Base-by-base conservation (phyloP, 2,113 vertebrate species). In the Ursus arctos region DNA sequence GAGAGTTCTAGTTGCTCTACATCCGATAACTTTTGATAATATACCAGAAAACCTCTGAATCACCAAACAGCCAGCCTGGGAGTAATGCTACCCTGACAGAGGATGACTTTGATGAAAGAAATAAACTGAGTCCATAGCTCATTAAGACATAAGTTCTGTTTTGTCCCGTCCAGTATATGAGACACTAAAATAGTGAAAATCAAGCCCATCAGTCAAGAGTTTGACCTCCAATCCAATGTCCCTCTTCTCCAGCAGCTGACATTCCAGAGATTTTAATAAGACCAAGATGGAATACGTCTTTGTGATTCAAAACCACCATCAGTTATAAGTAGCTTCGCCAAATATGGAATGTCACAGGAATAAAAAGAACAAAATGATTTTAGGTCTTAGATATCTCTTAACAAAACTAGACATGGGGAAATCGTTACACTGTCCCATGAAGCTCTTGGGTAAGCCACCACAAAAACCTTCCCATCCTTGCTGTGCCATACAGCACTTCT, bases 201-300 rank as follows among this genome's bases (percentile, higher is more conserved):
- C 59, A 95, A 88, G 69, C n/a, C 83, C 36, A 63, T 95, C 16
- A 43, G 76, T 36, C 61, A 82, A 92, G 65, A 77, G 40, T 53
- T 59, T 36, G 24, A 77, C 40, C 77, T 84, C 57, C 2, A 71
- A 51, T 77, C 51, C 28, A 88, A 71, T 61, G 40, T 10, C 43
- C 31, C 36, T 95, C 80, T 95, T 65, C 63, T 95, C 85, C 15
- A 96, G 81, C 11, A 95, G 51, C 7, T 95, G 33, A 90, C 93
- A 95, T 65, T 93, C 14, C 53, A 76, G 80, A 59, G 16, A 85
- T 85, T 51, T 89, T 6, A 90, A 63, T 93, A 74, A 96, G 81
- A 67, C 36, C 74, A 96, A 69, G 51, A 93, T 55, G 31, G 14
- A 85, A 81, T 26, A 79, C 31, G 11, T 89, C 87, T 69, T 85